Evolutionary conservation across 2,888 invertebrate species (phyloP), one percentile per base, ranked within the genome.

Genomic region (Ditula angustiorana): DNA sequence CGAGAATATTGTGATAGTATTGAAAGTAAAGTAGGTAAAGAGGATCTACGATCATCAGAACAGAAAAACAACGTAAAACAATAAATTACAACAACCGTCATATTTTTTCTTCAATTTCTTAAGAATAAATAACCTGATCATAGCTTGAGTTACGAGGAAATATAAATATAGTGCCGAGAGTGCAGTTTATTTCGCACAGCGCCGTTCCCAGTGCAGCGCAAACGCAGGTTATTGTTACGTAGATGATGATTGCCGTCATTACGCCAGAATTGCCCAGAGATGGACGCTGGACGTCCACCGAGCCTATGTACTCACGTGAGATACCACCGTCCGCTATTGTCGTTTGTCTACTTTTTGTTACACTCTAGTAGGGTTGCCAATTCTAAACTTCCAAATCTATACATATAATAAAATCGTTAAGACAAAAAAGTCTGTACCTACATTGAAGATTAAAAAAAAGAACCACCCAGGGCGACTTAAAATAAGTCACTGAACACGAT

Each of bases 171-270:
- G 41, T 19, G 16, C 41, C 19, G 19, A 19, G 41, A 41, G 41
- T 41, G 41, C 41, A 41, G 35, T 41, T 46, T 46, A 46, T 23
- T 86, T 85, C 85, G 85, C 85, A 85, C 82, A 81, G 41, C 46
- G 23, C 2, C 41, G 19, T 46, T 46, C 23, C 23, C 23, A 23
- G 46, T 72, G 69, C 74, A 74, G 79, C 80, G 79, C 80, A 83
- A 82, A 81, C 80, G 81, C 79, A 78, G 73, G 78, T 80, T 85
- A 88, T 87, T 83, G 88, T 86, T 82, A 83, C 80, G 80, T 81
- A 87, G 89, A 91, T 88, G 88, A 91, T 91, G 89, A 92, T 92
- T 90, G 85, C 90, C 77, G 82, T 89, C 88, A 91, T 91, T 92
- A 90, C 79, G 67, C 67, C 76, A 67, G 82, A 87, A 90, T 90